phyloP scores from a whole-genome alignment of 2,888 invertebrate genomes.

The Acanthosoma haemorrhoidale region DNA sequence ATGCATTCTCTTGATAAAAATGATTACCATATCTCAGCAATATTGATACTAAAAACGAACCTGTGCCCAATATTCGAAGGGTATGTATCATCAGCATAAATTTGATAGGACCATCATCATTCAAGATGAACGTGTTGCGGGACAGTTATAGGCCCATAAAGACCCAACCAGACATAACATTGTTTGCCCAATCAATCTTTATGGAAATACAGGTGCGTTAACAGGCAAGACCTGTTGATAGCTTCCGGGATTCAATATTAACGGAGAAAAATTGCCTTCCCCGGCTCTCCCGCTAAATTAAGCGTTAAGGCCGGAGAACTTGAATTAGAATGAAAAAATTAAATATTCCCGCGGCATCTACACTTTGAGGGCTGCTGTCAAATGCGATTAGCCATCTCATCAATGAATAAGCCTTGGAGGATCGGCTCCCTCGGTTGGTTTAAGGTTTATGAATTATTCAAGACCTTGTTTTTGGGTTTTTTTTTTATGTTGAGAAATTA shows the following conservation, averaged over 20 bases:
- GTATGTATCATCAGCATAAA: too few relatives aligned
- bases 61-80: too few relatives aligned
- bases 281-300: background rate
- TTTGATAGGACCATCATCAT: too few relatives aligned
- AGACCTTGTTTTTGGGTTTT: background rate
- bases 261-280: background rate
- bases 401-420: constrained; percentile 10
- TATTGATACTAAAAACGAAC: too few relatives aligned
- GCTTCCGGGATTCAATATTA: background rate
- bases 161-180: too few relatives aligned
- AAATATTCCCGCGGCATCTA: constrained; percentile 8
- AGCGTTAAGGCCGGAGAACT: background rate
- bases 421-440: background rate
- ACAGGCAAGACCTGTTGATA: background rate
- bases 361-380: background rate
- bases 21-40: too few relatives aligned
- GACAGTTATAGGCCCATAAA: background rate
- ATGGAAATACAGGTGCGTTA: background rate
- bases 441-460: background rate
- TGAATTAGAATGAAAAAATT: background rate
- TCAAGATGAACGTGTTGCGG: background rate
- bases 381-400: constrained; percentile 13
- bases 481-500: too few relatives aligned
- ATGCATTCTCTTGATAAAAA: too few relatives aligned
- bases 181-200: background rate